Evolutionary conservation across 2,888 invertebrate species (phyloP).

Genomic region (Trichopria drosophilae): DNA sequence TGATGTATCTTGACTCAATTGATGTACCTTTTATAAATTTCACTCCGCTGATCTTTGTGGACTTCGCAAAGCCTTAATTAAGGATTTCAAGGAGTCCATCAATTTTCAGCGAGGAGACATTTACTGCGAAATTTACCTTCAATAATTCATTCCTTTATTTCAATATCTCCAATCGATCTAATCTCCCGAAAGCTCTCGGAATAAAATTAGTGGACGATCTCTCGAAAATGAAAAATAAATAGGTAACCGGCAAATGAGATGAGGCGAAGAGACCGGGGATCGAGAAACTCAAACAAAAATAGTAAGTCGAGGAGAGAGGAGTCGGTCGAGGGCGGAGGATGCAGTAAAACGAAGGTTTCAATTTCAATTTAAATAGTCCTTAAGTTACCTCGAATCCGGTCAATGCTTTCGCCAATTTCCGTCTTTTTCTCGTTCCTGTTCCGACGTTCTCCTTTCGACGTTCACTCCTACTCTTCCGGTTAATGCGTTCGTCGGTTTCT

Average conservation of each 20-base stretch:
- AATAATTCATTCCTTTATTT: too few relatives aligned
- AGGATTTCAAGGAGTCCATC: too few relatives aligned
- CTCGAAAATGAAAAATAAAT: too few relatives aligned
- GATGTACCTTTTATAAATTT: too few relatives aligned
- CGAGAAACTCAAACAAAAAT: constrained; percentile 22
- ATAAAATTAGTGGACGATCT: too few relatives aligned
- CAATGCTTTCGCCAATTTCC: constrained; percentile 34
- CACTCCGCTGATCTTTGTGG: too few relatives aligned
- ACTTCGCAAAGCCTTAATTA: too few relatives aligned
- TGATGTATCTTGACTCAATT: too few relatives aligned
- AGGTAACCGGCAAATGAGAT: constrained; percentile 33
- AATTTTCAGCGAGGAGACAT: too few relatives aligned
- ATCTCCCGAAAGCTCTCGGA: too few relatives aligned
- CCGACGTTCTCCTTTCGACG: constrained; percentile 6
- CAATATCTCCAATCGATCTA: too few relatives aligned
- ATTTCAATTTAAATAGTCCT: constrained; percentile 53
- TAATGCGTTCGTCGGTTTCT: constrained; percentile 35
- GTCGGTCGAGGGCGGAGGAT: constrained; percentile 25
- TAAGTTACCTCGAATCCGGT: constrained; percentile 34
- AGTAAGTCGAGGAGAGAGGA: constrained; percentile 5
- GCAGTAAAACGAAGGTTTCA: constrained; percentile 40
- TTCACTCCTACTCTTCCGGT: constrained; percentile 25
- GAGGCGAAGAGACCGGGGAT: constrained; percentile 11
- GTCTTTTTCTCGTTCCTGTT: constrained; percentile 11
- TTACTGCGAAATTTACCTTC: too few relatives aligned